phyloP scores from a whole-genome alignment of 2,797 vertebrate genomes.

The Pseudochaenichthys georgianus region DNA sequence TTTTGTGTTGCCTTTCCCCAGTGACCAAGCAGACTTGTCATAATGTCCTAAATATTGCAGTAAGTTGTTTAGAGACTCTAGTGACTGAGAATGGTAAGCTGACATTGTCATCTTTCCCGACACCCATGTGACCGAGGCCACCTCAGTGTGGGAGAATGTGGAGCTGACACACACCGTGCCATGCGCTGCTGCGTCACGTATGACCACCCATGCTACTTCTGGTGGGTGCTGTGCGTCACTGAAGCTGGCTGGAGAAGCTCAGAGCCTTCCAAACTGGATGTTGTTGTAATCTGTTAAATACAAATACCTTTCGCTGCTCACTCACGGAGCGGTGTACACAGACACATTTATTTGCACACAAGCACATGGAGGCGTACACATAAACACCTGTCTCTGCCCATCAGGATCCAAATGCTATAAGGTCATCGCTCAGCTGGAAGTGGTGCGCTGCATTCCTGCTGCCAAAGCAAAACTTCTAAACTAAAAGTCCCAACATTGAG shows the following conservation, averaged over 20 bases:
- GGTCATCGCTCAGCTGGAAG: constrained; percentile 28
- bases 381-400: constrained; percentile 62
- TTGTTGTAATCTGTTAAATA: constrained; percentile 53
- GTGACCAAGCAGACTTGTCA: constrained; percentile 2
- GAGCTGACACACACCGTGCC: constrained; percentile 29
- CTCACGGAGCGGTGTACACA: constrained; percentile 30
- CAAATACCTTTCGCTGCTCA: constrained; percentile 45
- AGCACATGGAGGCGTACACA: constrained; percentile 38
- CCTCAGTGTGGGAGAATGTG: constrained; percentile 49
- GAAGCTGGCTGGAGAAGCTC: constrained; percentile 54
- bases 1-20: constrained; percentile 5
- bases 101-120: constrained; percentile 14
- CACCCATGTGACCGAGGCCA: constrained; percentile 49
- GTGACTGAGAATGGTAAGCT: constrained; percentile 15
- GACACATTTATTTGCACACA: constrained; percentile 52
- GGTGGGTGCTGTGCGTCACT: constrained; percentile 70
- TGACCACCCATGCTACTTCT: constrained; percentile 57
- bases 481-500: constrained; percentile 11
- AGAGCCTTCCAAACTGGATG: constrained; percentile 42
- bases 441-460: constrained; percentile 35
- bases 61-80: constrained; percentile 13
- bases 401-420: constrained; percentile 24
- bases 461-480: constrained; percentile 33
- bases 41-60: constrained; percentile 18
- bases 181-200: constrained; percentile 56